These are phyloP conservation scores for Neolamprologus brichardi DNA, from an alignment of 2,113 vertebrate genomes.

Conservation along the genomic window DNA sequence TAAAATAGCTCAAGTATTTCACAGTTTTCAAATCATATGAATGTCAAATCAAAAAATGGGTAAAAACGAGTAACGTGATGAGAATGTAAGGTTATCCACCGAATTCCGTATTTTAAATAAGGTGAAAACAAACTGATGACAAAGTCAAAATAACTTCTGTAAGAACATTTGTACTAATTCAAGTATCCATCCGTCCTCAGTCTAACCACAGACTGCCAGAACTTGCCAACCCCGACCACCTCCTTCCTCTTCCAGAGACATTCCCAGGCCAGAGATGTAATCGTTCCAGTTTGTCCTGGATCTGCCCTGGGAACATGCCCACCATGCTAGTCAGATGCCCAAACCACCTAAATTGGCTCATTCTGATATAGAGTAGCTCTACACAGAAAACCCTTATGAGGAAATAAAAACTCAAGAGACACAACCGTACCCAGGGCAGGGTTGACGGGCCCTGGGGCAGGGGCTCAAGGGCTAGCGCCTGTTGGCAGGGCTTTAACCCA, in stretches of 20 bases:
- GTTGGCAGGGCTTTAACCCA: not conserved
- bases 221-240: not conserved
- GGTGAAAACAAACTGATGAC: not conserved
- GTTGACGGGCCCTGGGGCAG: not conserved
- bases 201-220: not conserved
- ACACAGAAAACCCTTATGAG: not conserved
- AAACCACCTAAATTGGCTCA: not conserved
- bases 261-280: not conserved
- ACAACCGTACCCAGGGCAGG: not conserved
- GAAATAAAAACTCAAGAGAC: not conserved
- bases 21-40: not conserved
- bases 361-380: not conserved
- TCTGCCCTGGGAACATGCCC: not conserved
- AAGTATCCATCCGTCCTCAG: not conserved
- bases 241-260: not conserved
- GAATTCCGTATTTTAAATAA: not conserved
- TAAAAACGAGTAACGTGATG: not conserved
- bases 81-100: not conserved
- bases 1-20: not conserved
- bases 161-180: not conserved
- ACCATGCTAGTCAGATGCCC: not conserved
- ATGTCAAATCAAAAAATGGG: not conserved
- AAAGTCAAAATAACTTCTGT: not conserved
- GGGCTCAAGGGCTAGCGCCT: not conserved
- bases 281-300: not conserved